Percentiles rank a stretch among this genome's conserved stretches.
Evolutionary conservation across 2,113 vertebrate species (phyloP).

Genomic region (Myanophis thanlyinensis): DNA sequence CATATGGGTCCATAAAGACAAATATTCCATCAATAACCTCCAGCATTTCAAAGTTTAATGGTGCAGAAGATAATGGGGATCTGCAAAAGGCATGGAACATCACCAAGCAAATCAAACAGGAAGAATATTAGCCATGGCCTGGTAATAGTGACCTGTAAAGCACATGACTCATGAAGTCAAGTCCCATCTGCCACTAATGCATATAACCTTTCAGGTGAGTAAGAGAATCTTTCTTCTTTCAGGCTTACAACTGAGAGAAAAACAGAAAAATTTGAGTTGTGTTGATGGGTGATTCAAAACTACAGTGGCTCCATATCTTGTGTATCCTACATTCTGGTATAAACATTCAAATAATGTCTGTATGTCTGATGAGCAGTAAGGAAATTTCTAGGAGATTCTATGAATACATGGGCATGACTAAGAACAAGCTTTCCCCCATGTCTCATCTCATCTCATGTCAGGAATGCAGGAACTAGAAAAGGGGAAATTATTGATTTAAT

Average conservation of each 20-base stretch:
- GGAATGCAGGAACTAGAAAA: neutral
- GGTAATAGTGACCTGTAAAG: neutral
- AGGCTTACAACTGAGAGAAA: neutral
- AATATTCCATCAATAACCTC: slow-evolving; percentile 29
- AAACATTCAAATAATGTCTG: neutral
- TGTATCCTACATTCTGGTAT: neutral
- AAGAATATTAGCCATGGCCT: neutral
- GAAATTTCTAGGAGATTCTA: neutral
- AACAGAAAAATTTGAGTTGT: neutral
- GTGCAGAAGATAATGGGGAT: slow-evolving; percentile 29
- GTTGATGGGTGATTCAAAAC: neutral
- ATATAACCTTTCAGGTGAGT: neutral
- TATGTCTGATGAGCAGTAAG: neutral
- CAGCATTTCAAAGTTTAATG: slow-evolving; percentile 45
- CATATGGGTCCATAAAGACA: slow-evolving; percentile 15
- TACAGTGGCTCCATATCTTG: neutral
- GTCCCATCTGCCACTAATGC: neutral
- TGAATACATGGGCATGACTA: neutral
- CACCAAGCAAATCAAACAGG: slow-evolving; percentile 24
- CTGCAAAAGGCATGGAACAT: neutral
- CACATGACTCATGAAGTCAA: neutral
- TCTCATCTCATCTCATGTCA: neutral
- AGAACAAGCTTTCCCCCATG: neutral
- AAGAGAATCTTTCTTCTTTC: neutral
- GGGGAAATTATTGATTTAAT: neutral